Evolutionary conservation across 2,888 invertebrate genomes (phyloP).

Genomic region (Erpobdella octoculata): DNA sequence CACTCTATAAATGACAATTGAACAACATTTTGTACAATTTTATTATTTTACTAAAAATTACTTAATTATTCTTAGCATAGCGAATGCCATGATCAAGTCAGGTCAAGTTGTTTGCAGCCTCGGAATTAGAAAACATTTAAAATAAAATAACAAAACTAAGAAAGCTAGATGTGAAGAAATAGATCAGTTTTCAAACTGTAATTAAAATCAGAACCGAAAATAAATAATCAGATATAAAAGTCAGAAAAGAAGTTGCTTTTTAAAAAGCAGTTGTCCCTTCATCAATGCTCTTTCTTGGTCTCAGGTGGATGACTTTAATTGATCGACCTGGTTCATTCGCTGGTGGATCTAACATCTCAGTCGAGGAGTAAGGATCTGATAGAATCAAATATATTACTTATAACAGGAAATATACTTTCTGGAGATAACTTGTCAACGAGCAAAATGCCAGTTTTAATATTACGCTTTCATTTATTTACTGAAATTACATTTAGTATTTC

Average conservation of each 20-base stretch:
- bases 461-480: too few relatives aligned
- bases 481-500: too few relatives aligned
- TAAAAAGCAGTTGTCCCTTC: conserved; percentile 15
- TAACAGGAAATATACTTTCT: too few relatives aligned
- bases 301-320: conserved; percentile 28
- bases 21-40: too few relatives aligned
- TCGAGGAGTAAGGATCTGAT: neutral
- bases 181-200: too few relatives aligned
- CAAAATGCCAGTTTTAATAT: too few relatives aligned
- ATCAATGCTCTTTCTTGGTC: conserved; percentile 19
- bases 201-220: neutral
- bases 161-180: too few relatives aligned
- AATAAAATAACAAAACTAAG: neutral
- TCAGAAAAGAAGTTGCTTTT: neutral
- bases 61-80: neutral
- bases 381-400: too few relatives aligned
- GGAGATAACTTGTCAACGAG: too few relatives aligned
- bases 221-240: neutral
- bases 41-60: neutral
- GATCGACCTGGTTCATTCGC: neutral
- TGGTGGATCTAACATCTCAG: neutral
- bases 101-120: too few relatives aligned
- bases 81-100: neutral
- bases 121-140: neutral
- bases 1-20: too few relatives aligned